Percentiles rank a stretch among this genome's conserved stretches.
Conservation (phyloP, 2,113 vertebrate genomes). For the Eulacestoma nigropectus region DNA sequence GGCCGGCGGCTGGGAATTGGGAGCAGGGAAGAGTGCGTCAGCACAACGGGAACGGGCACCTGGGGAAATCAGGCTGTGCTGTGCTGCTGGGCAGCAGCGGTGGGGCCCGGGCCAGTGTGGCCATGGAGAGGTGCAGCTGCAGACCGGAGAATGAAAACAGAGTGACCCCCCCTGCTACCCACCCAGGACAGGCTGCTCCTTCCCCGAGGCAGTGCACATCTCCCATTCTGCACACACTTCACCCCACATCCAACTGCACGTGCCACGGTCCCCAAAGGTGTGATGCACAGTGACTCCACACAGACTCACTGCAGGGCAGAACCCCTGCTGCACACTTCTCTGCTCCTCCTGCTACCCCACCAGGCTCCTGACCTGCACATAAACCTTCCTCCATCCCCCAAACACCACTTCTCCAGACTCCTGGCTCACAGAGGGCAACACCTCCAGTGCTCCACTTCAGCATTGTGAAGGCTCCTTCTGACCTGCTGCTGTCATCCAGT, state of each 20-base stretch:
- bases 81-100: neutral
- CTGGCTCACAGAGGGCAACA: neutral
- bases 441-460: neutral
- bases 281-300: fast-evolving
- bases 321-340: neutral
- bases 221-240: neutral
- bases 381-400: neutral
- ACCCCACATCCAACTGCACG: fast-evolving
- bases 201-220: fast-evolving
- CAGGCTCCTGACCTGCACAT: neutral
- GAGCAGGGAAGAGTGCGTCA: neutral
- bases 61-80: constrained; percentile 13
- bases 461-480: neutral
- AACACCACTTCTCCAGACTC: neutral
- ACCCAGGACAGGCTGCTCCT: neutral
- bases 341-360: neutral
- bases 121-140: neutral
- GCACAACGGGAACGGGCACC: constrained; percentile 5
- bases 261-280: fast-evolving
- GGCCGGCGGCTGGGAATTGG: neutral
- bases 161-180: neutral
- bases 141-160: neutral
- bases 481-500: neutral
- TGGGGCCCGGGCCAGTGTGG: fast-evolving
- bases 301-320: neutral